Conservation (phyloP, 2,113 vertebrate species). For the Macrotis lagotis region DNA sequence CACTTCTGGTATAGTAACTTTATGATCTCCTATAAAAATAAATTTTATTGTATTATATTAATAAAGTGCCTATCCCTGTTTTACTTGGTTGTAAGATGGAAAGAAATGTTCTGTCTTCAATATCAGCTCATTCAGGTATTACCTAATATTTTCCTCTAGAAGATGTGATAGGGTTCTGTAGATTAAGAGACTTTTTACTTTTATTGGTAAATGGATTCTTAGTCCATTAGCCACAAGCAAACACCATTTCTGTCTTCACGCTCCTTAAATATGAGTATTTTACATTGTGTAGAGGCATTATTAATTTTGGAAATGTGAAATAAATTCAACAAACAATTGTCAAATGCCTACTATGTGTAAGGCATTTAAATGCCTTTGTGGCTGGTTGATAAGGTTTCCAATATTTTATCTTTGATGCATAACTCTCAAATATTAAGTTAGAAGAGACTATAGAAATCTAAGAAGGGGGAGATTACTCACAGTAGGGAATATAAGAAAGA, state of each 20-base stretch:
- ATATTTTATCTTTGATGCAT: neutral
- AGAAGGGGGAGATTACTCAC: neutral
- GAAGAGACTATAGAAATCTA: neutral
- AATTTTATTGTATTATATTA: constrained; percentile 64
- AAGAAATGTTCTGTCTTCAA: constrained; percentile 48
- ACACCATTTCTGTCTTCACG: neutral
- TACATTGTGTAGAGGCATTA: constrained; percentile 22
- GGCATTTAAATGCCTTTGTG: neutral
- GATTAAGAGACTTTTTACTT: neutral
- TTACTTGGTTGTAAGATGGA: constrained; percentile 49
- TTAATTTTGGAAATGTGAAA: constrained; percentile 14
- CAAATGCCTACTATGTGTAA: neutral
- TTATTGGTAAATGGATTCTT: constrained; percentile 32
- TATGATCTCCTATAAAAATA: constrained; percentile 69
- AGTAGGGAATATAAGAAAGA: neutral
- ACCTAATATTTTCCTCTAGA: constrained; percentile 26
- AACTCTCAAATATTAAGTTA: neutral
- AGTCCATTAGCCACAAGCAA: constrained; percentile 38
- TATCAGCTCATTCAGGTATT: constrained; percentile 14
- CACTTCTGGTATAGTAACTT: constrained; percentile 62
- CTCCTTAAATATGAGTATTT: constrained; percentile 46
- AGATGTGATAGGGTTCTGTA: constrained; percentile 26
- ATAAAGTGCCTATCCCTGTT: constrained; percentile 58
- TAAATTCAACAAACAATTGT: neutral
- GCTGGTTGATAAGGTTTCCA: neutral